Evolutionary conservation across 2,797 vertebrate genomes (phyloP).

Genomic region (Notolabrus celidotus): DNA sequence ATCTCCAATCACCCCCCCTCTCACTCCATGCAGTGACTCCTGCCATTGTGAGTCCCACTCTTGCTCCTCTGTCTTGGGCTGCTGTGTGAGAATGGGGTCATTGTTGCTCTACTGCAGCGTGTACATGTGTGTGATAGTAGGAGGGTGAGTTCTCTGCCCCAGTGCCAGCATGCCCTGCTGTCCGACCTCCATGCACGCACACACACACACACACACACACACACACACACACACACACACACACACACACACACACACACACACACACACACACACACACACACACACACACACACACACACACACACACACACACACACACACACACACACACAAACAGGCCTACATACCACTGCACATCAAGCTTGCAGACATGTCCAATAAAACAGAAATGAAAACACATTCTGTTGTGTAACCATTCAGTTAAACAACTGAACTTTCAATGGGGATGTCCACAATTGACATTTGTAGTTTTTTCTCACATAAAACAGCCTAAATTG

Average conservation of each 20-base stretch:
- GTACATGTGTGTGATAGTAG: constrained; percentile 38
- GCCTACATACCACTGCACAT: constrained; percentile 13
- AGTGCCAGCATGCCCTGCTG: constrained; percentile 56
- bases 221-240: no score
- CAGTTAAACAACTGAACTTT: neutral
- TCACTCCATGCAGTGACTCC: constrained; percentile 71
- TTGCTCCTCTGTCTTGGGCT: constrained; percentile 79
- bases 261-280: no score
- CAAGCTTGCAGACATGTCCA: neutral
- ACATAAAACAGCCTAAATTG: neutral
- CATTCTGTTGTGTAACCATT: constrained; percentile 1
- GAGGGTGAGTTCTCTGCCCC: constrained; percentile 49
- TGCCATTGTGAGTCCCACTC: constrained; percentile 79
- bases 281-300: no score
- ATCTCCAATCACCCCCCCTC: constrained; percentile 47
- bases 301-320: no score
- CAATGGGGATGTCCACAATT: no score
- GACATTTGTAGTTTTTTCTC: no score
- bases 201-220: no score
- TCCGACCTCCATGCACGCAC: constrained; percentile 52
- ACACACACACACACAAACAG: no score
- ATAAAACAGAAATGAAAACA: constrained; percentile 16
- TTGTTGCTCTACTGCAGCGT: constrained; percentile 77
- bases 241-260: no score
- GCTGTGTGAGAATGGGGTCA: constrained; percentile 84